Evolutionary conservation across 2,113 vertebrate genomes (phyloP).

Genomic region (Cyanoramphus novaezelandiae): DNA sequence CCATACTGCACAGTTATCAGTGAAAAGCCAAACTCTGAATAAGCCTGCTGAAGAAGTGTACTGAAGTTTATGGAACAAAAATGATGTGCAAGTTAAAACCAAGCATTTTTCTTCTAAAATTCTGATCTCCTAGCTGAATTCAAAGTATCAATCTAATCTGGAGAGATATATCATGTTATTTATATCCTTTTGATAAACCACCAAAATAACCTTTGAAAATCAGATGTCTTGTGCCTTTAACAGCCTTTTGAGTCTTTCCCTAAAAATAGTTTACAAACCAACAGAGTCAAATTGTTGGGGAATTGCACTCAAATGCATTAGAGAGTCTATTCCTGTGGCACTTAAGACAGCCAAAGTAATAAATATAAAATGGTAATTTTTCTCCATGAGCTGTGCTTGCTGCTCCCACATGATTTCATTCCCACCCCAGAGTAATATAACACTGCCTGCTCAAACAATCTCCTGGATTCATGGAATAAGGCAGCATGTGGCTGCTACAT

Average conservation of each 20-base stretch:
- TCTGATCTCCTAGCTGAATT: conserved; percentile 9
- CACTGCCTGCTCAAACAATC: conserved; percentile 38
- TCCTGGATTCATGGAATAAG: conserved; percentile 31
- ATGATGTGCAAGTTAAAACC: neutral
- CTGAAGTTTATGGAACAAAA: neutral
- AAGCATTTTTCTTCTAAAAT: neutral
- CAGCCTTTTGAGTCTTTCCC: conserved; percentile 30
- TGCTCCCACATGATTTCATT: conserved; percentile 62
- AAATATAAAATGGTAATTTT: conserved; percentile 77
- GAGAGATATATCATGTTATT: conserved; percentile 36
- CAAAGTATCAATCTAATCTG: conserved; percentile 33
- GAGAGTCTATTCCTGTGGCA: conserved; percentile 73
- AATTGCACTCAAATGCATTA: conserved; percentile 69
- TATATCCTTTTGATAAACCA: conserved; percentile 57
- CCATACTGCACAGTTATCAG: neutral
- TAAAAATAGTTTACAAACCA: conserved; percentile 74
- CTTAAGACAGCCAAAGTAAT: conserved; percentile 72
- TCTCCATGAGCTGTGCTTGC: conserved; percentile 61
- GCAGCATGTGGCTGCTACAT: conserved; percentile 30
- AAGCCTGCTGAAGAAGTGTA: neutral
- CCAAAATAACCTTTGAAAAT: conserved; percentile 61
- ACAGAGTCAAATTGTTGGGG: conserved; percentile 62
- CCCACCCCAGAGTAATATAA: conserved; percentile 60
- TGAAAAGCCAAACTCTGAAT: neutral
- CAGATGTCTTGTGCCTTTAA: conserved; percentile 63